Conservation (phyloP, 2,113 vertebrate species). For the Sclerurus mexicanus region DNA sequence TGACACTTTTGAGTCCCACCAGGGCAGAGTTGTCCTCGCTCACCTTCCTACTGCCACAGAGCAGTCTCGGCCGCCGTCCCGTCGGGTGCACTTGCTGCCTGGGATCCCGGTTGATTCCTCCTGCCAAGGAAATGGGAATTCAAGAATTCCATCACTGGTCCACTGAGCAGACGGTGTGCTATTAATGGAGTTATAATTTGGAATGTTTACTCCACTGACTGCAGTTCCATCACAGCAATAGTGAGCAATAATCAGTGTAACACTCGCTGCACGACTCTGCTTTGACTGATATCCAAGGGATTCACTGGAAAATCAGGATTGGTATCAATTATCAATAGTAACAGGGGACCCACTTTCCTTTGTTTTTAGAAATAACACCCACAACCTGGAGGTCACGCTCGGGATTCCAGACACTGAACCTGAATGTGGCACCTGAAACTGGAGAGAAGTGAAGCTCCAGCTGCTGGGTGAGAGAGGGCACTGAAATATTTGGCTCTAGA, state of each 20-base stretch:
- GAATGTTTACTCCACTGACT: not conserved
- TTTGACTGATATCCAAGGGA: not conserved
- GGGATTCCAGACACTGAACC: not conserved
- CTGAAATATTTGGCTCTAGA: not conserved
- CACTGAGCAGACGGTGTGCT: accelerated
- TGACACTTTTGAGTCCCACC: accelerated
- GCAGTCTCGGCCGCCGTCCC: not conserved
- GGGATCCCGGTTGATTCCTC: not conserved
- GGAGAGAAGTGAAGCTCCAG: not conserved
- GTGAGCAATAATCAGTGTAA: not conserved
- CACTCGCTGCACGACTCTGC: not conserved
- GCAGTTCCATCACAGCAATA: not conserved
- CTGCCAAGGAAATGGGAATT: not conserved
- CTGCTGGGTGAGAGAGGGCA: not conserved
- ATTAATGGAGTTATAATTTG: not conserved
- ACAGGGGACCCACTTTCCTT: not conserved
- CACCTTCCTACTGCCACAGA: not conserved
- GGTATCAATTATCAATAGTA: accelerated
- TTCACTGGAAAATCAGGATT: not conserved
- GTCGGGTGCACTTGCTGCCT: not conserved
- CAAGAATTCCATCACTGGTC: not conserved
- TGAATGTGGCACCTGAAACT: not conserved
- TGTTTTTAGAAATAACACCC: not conserved
- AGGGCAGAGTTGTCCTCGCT: not conserved
- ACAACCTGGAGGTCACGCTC: not conserved